phyloP scores from a whole-genome alignment of 2,888 invertebrate genomes.

The Tinea pellionella region DNA sequence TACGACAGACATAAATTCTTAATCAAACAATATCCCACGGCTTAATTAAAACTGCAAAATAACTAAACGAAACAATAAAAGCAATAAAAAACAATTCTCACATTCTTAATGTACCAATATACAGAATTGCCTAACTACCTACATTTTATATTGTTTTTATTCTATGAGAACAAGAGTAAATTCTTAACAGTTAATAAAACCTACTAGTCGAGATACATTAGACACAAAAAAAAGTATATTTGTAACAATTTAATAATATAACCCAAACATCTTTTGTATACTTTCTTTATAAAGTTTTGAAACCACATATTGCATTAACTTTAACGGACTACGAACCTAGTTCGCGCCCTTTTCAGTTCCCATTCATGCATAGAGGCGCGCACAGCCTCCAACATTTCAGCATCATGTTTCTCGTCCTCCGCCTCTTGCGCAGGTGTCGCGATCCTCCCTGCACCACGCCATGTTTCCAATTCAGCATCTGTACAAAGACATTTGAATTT shows the following conservation, averaged over 20 bases:
- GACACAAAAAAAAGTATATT: no score
- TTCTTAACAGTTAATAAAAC: not conserved
- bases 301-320: no score
- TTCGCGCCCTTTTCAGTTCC: constrained; percentile 68
- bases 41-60: no score
- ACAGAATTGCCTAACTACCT: not conserved
- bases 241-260: no score
- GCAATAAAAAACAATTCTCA: not conserved
- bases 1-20: not conserved
- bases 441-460: constrained; percentile 60
- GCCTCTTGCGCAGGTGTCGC: constrained; percentile 73
- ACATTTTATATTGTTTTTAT: not conserved
- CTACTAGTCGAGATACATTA: no score
- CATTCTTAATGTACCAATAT: not conserved
- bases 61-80: not conserved
- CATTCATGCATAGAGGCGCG: constrained; percentile 79
- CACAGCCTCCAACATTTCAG: constrained; percentile 78
- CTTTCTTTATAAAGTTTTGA: no score
- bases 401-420: constrained; percentile 78
- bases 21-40: not conserved
- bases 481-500: not conserved
- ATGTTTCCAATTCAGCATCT: constrained; percentile 60
- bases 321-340: constrained; percentile 45
- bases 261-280: no score
- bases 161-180: constrained; percentile 4